A percentile compares a stretch with the other conserved stretches of the same genome.
Conservation (phyloP, 2,888 invertebrate genomes). For the Paralinhomoeus sp. region DNA sequence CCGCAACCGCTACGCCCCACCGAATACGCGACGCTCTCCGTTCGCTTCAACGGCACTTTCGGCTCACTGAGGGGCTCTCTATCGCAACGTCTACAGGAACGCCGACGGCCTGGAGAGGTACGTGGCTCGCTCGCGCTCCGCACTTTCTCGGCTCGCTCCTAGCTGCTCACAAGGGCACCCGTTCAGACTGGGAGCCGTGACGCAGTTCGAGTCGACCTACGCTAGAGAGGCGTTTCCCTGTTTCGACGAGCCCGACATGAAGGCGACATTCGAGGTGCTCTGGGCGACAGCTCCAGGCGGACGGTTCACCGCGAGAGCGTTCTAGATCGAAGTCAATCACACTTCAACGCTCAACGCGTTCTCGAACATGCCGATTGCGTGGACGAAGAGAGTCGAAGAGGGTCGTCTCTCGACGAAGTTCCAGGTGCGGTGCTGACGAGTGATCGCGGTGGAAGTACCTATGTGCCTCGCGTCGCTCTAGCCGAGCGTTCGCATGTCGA, state of each 20-base stretch:
- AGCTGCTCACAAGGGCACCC: background rate
- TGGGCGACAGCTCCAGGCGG: too few species aligned
- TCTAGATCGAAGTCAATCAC: background rate
- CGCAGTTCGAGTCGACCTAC: slow-evolving; percentile 17
- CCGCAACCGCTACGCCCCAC: background rate
- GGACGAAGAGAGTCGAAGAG: too few species aligned
- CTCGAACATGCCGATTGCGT: background rate
- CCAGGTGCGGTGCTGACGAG: too few species aligned
- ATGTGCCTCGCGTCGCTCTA: too few species aligned
- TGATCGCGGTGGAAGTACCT: too few species aligned
- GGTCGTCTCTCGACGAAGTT: too few species aligned
- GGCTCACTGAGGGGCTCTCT: background rate
- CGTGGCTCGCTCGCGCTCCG: background rate
- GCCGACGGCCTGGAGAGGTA: background rate
- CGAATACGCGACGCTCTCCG: background rate
- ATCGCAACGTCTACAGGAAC: background rate
- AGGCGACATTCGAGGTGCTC: slow-evolving; percentile 3
- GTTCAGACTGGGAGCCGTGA: slow-evolving; percentile 12
- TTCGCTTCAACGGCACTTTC: background rate
- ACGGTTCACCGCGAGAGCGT: too few species aligned
- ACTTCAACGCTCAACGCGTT: background rate
- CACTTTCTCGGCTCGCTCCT: background rate
- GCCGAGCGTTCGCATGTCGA: slow-evolving; percentile 44
- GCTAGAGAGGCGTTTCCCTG: slow-evolving; percentile 16
- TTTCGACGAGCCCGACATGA: slow-evolving; percentile 17